Evolutionary conservation across 2,113 vertebrate species (phyloP), one percentile per base, ranked within the genome.

Genomic region (Otolemur garnettii): DNA sequence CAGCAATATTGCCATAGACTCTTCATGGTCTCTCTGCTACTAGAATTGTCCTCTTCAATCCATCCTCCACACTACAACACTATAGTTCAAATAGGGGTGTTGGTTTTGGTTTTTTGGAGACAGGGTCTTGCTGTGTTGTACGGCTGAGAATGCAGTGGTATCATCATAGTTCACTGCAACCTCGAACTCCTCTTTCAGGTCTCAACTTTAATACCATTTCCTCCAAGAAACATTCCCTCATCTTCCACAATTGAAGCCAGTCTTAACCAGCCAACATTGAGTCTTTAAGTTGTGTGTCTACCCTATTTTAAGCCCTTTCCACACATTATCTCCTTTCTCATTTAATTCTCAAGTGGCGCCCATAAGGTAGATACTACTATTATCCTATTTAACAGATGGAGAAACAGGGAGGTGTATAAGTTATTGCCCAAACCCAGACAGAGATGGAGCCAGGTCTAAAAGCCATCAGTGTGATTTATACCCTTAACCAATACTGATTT

Each of bases 391-490:
- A 77, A 83, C 60, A 79, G 14, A 74, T 72, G 24, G 53, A 82
- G 87, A 87, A 95, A 85, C 13, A 21, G 71, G 22, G 17, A 19
- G n/a, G 12, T 22, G 4, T 64, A 33, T 45, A 42, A 30, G 35
- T 92, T 77, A 53, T 57, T 75, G 50, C 33, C 75, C 21, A 77
- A 83, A 72, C 64, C 57, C 55, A 68, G 78, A 80, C 1, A 35
- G 53, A 74, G 11, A 11, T 62, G 72, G n/a, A 82, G 24, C 55
- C 30, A 78, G 15, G 38, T 71, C 75, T 64, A 83, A 93, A 92
- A 89, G 53, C 74, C 74, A 59, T 50, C 79, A 89, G 50, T 90
- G 83, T 93, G 38, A 78, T 74, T 45, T 80, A 42, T 45, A 53
- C 30, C 59, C 22, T 53, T 75, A 87, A 50, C 55, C 53, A 24